A percentile compares a stretch with the other conserved stretches of the same genome.
Conservation (phyloP, 1,140 invertebrate species). For the Pantala flavescens region DNA sequence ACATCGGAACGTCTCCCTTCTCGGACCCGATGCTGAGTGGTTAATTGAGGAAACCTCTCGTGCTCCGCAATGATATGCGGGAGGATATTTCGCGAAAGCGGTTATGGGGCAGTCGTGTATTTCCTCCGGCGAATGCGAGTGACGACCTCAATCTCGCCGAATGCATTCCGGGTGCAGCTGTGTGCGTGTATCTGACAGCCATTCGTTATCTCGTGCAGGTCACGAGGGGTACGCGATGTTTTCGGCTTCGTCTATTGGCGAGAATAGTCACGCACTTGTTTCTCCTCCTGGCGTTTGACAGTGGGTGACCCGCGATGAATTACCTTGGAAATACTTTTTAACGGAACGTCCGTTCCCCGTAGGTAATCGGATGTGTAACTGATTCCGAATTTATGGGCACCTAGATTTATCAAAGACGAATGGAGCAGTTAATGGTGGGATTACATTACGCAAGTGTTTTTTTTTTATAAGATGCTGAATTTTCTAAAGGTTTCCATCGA, state of each 20-base stretch:
- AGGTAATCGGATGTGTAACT: too few relatives aligned
- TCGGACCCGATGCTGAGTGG: neutral
- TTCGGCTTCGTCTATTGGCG: neutral
- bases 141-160: neutral
- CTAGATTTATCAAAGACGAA: too few relatives aligned
- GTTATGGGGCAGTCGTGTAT: neutral
- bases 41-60: slow-evolving; percentile 1
- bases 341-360: too few relatives aligned
- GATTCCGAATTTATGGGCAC: too few relatives aligned
- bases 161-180: neutral
- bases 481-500: too few relatives aligned
- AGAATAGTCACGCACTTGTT: too few relatives aligned
- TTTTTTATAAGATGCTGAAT: too few relatives aligned
- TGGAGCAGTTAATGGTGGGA: too few relatives aligned
- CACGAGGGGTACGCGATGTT: neutral
- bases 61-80: neutral
- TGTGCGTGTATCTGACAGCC: neutral
- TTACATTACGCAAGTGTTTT: too few relatives aligned
- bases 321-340: too few relatives aligned
- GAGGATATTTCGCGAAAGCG: neutral
- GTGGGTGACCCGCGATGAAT: too few relatives aligned
- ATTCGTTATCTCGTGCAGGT: neutral
- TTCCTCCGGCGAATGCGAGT: neutral
- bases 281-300: too few relatives aligned
- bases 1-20: neutral